Conservation (phyloP, 2,797 vertebrate species). For the Pseudomugil tenellus region DNA sequence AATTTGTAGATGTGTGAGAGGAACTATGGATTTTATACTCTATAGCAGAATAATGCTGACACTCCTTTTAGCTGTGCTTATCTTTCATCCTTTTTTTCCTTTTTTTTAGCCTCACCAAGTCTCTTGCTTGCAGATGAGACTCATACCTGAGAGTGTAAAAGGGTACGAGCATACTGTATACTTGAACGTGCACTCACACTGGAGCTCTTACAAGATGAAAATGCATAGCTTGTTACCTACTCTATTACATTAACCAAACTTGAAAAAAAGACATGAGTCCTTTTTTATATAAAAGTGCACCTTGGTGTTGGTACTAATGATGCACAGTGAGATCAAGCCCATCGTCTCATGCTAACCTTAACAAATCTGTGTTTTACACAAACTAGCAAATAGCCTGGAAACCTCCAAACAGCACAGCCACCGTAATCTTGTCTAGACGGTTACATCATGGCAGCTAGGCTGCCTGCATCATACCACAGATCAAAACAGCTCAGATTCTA, state of each 20-base stretch:
- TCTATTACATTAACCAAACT: slow-evolving; percentile 37
- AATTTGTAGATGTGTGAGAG: slow-evolving; percentile 68
- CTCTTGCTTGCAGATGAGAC: slow-evolving; percentile 43
- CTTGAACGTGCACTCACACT: slow-evolving; percentile 4
- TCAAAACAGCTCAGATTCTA: slow-evolving; percentile 24
- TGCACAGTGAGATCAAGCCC: slow-evolving; percentile 16
- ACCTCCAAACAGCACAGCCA: slow-evolving; percentile 31
- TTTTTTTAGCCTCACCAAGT: slow-evolving; percentile 50
- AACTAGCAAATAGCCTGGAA: slow-evolving; percentile 27
- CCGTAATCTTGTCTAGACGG: slow-evolving; percentile 60
- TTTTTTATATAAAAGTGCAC: slow-evolving; percentile 8
- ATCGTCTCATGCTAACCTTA: slow-evolving; percentile 10
- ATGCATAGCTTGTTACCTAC: slow-evolving; percentile 24
- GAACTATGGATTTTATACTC: slow-evolving; percentile 63
- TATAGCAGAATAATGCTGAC: slow-evolving; percentile 67
- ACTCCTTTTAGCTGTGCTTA: slow-evolving; percentile 61
- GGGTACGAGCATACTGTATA: slow-evolving; percentile 40
- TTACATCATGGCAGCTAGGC: slow-evolving; percentile 36
- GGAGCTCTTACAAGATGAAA: slow-evolving; percentile 34
- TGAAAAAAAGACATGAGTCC: slow-evolving; percentile 15
- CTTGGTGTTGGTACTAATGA: slow-evolving; percentile 21
- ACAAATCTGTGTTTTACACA: slow-evolving; percentile 25
- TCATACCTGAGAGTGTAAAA: slow-evolving; percentile 63
- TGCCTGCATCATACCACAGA: slow-evolving; percentile 31
- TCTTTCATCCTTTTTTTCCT: slow-evolving; percentile 61